Base-by-base conservation (phyloP, 2,797 vertebrate genomes). In the Astyanax mexicanus region DNA sequence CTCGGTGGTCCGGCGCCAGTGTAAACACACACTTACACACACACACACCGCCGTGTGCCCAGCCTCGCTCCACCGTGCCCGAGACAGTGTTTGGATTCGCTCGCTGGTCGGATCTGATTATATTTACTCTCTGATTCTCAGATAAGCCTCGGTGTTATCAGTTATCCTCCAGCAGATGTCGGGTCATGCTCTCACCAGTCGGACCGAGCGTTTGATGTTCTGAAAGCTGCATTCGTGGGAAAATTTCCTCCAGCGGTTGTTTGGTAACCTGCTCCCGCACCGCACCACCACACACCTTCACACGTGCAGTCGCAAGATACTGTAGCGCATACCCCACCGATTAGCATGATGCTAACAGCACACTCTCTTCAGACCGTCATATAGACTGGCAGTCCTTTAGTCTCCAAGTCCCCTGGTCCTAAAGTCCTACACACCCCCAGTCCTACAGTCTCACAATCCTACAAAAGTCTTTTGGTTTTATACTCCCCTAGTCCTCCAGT, bases 41-140 rank as follows among this genome's bases (percentile, higher is more conserved):
- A 32, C 29, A 32, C 29, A 32, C 5, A 32, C 29, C 32, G 66
- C 58, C 60, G 66, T 44, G 47, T 44, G 51, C 11, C 42, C 38
- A 71, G 64, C 57, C 44, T 60, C 69, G 17, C 61, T 51, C 62
- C 68, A 55, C 72, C 47, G 65, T 80, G n/a, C 64, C 77, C 75
- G 38, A 19, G 38, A 74, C 65, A 74, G 81, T 74, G 77, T 81
- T 77, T 73, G 47, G 47, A 69, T 65, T 73, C 51, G 68, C 70
- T 60, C 54, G 10, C 58, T 47, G 66, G 47, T 69, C 58, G n/a
- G 66, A 58, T 80, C 55, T 49, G 19, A 65, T 73, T 69, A 69
- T 40, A 73, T 69, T 80, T 58, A 35, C 58, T 57, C 51, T 65
- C 58, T 61, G 66, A 77, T 74, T 51, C 54, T 38, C 21, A 51